Conservation (phyloP, 2,797 vertebrate genomes). For the Pangasius mekongensis region DNA sequence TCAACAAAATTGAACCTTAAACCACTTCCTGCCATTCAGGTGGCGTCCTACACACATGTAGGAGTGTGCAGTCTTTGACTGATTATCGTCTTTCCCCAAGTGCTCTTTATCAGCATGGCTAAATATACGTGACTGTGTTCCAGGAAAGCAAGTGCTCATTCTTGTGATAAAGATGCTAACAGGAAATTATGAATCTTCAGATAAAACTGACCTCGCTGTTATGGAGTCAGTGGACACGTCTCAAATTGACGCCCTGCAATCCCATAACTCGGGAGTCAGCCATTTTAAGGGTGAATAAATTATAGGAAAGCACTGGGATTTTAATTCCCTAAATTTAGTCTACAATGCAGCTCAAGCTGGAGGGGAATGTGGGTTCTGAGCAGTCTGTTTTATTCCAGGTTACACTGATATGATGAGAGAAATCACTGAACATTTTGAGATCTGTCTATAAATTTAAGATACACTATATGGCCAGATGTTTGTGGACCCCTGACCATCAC, state of each 20-base stretch:
- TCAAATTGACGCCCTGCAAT: background rate
- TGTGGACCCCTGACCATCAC: background rate
- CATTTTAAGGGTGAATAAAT: background rate
- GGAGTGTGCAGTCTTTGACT: constrained; percentile 67
- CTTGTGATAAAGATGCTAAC: constrained; percentile 60
- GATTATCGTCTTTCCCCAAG: constrained; percentile 71
- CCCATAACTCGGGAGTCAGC: background rate
- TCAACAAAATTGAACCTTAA: constrained; percentile 53
- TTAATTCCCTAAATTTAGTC: background rate
- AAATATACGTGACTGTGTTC: constrained; percentile 65
- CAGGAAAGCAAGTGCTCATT: constrained; percentile 65
- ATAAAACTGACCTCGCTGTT: constrained; percentile 40
- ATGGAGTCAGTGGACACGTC: constrained; percentile 5
- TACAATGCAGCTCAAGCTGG: background rate
- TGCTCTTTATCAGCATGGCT: constrained; percentile 73
- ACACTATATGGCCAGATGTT: background rate
- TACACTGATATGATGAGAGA: background rate
- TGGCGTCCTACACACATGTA: constrained; percentile 66
- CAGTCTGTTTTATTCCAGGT: background rate
- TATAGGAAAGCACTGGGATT: background rate
- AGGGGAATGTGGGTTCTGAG: background rate
- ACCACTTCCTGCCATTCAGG: constrained; percentile 76
- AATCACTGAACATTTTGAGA: background rate
- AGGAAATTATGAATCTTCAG: constrained; percentile 53
- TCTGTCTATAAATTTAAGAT: background rate